Evolutionary conservation across 2,888 invertebrate genomes (phyloP).

Genomic region (Lithophane ornitopus): DNA sequence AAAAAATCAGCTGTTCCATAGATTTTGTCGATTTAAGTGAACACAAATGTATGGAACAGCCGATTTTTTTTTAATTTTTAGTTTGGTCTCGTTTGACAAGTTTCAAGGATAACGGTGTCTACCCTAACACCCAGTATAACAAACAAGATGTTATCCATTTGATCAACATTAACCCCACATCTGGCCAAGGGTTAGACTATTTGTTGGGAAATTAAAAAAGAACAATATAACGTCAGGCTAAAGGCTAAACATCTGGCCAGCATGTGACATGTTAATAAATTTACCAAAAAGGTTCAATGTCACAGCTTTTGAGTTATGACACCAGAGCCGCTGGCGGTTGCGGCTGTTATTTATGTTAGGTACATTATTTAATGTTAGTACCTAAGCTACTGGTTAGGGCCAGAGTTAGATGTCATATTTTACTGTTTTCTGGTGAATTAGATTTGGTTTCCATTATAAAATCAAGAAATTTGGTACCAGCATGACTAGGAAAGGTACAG

Average conservation of each 20-base stretch:
- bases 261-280: conserved; percentile 61
- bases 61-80: too few species aligned
- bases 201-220: conserved; percentile 52
- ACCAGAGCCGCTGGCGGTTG: conserved; percentile 51
- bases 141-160: neutral
- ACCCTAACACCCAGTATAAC: too few species aligned
- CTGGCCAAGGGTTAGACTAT: conserved; percentile 15
- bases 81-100: too few species aligned
- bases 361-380: conserved; percentile 7
- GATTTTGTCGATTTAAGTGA: too few species aligned
- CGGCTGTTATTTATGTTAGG: conserved; percentile 66
- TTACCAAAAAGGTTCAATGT: conserved; percentile 64
- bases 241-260: conserved; percentile 43
- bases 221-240: conserved; percentile 36
- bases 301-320: conserved; percentile 66
- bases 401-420: conserved; percentile 8
- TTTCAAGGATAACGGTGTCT: too few species aligned
- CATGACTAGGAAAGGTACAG: neutral
- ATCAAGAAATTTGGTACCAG: neutral
- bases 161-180: conserved; percentile 29
- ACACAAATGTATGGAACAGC: too few species aligned
- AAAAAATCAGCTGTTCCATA: too few species aligned
- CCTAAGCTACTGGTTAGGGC: conserved; percentile 6
- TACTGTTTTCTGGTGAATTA: neutral
- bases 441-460: neutral